Base-by-base conservation (phyloP, 2,797 vertebrate species). In the Poecilia velifera region DNA sequence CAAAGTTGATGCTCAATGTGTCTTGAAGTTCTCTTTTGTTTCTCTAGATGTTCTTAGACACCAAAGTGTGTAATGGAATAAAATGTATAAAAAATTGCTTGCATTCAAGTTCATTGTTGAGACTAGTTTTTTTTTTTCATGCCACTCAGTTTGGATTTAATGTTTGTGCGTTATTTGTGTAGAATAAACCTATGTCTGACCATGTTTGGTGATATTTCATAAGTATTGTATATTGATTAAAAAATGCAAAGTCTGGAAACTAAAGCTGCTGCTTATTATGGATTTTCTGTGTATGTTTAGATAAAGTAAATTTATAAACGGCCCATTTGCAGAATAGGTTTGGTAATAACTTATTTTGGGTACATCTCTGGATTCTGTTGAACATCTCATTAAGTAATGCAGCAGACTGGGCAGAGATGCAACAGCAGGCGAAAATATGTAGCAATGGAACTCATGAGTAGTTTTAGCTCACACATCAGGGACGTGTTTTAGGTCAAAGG, bases 261-360 rank as follows among this genome's bases (percentile, higher is more conserved):
- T 31, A 62, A 62, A 62, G 31, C 5, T 18, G 5, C 59, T 36
- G 6, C 16, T 62, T 64, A 59, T 64, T 64, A 64, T 16, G 31
- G 31, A 20, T 64, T 20, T 64, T 59, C 57, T 59, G 9, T 59
- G 12, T 59, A 31, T 59, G 12, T 59, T 31, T 59, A 18, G 6
- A 64, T 20, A 20, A 64, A 64, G 14, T 8, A 20, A 66, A 18
- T 34, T 36, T 64, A 64, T 34, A 64, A 34, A 64, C 34, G 20
- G 34, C 62, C 34, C 2, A 7, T 36, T 41, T 66, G 3, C 41
- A 41, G 36, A 41, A 68, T 39, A 64, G 64, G 36, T 68, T 68
- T 41, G 18, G 18, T 12, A 66, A 68, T 68, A 64, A 43, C 47
- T 78, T 59, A 43, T 84, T 90, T 86, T 14, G 20, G 78, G 78